A percentile compares a stretch with the other conserved stretches of the same genome.
These are phyloP conservation scores for Esox niger DNA, from an alignment of 2,113 vertebrate species.

Conservation along the genomic window DNA sequence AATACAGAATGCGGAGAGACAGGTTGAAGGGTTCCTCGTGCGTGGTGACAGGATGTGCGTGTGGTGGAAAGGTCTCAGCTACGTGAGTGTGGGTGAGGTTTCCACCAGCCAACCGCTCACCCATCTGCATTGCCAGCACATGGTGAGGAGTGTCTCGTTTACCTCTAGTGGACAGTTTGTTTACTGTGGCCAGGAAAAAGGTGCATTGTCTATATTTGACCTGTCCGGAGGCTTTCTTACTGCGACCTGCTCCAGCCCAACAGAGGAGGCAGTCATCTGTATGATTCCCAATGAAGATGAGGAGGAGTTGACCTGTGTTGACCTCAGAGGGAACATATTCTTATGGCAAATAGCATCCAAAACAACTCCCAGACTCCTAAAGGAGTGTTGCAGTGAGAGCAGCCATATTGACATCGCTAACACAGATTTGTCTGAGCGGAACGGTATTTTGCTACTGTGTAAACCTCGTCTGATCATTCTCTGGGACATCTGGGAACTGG, in stretches of 20 bases:
- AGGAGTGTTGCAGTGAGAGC: slow-evolving; percentile 32
- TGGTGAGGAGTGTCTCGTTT: slow-evolving; percentile 63
- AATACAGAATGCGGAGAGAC: slow-evolving; percentile 40
- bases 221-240: slow-evolving; percentile 33
- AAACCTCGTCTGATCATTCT: slow-evolving; percentile 60
- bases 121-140: slow-evolving; percentile 55
- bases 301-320: slow-evolving; percentile 60
- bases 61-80: slow-evolving; percentile 59
- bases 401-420: slow-evolving; percentile 45
- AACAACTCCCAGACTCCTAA: slow-evolving; percentile 49
- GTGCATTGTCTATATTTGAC: slow-evolving; percentile 66
- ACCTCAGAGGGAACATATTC: slow-evolving; percentile 59
- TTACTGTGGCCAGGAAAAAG: slow-evolving; percentile 69
- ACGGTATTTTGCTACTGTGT: slow-evolving; percentile 65
- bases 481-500: slow-evolving; percentile 63
- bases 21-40: slow-evolving; percentile 50
- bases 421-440: slow-evolving; percentile 53
- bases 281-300: slow-evolving; percentile 51
- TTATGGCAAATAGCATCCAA: slow-evolving; percentile 64
- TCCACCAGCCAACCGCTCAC: slow-evolving; percentile 26
- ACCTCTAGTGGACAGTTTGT: slow-evolving; percentile 44
- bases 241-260: slow-evolving; percentile 47
- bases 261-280: slow-evolving; percentile 33
- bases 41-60: slow-evolving; percentile 46
- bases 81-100: slow-evolving; percentile 57